Conservation (phyloP, 2,888 invertebrate species). For the Cybosia mesomella region DNA sequence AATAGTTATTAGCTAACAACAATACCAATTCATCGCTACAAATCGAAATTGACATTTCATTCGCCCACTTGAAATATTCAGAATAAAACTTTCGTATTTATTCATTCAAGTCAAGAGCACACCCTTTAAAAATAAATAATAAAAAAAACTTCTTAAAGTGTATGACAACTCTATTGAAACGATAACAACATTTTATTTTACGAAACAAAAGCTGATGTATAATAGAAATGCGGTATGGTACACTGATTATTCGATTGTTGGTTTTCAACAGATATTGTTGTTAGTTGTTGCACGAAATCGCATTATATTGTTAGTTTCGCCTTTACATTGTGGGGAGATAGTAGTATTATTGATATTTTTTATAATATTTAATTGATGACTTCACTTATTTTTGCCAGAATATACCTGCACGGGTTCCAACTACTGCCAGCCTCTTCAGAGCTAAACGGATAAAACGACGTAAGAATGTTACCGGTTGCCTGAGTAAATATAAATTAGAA, state of each 20-base stretch:
- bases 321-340: slow-evolving; percentile 47
- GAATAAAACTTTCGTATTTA: slow-evolving; percentile 44
- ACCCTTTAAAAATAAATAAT: slow-evolving; percentile 36
- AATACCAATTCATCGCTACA: slow-evolving; percentile 34
- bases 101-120: slow-evolving; percentile 42
- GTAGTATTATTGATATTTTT: slow-evolving; percentile 33
- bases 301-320: slow-evolving; percentile 71
- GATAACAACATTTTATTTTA: slow-evolving; percentile 49
- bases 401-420: neutral
- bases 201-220: slow-evolving; percentile 43
- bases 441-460: neutral
- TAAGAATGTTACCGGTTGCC: neutral
- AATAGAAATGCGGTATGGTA: slow-evolving; percentile 47
- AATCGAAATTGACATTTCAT: slow-evolving; percentile 46
- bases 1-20: slow-evolving; percentile 38
- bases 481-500: neutral
- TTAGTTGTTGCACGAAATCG: slow-evolving; percentile 68
- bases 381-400: too few species aligned
- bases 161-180: slow-evolving; percentile 51
- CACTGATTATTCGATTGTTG: slow-evolving; percentile 50
- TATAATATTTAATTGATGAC: slow-evolving; percentile 15
- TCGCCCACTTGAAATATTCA: slow-evolving; percentile 48
- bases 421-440: neutral
- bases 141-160: slow-evolving; percentile 39
- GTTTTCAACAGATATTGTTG: slow-evolving; percentile 43